phyloP scores from a whole-genome alignment of 1,140 invertebrate genomes.

The Cataglyphis hispanica region DNA sequence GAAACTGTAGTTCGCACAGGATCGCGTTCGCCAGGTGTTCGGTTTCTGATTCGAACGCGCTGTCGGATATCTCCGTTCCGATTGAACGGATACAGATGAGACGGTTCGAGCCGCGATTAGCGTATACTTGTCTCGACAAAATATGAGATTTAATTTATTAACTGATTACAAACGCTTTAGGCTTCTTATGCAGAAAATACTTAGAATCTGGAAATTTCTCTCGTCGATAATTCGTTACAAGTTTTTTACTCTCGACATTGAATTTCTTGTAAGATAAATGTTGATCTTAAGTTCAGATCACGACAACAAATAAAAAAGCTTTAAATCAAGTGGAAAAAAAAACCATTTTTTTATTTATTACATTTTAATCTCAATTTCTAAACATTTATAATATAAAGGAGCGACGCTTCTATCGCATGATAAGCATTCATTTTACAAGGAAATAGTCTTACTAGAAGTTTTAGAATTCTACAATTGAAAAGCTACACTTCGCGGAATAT shows the following conservation, averaged over 20 bases:
- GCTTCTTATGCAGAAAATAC: neutral
- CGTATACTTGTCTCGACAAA: neutral
- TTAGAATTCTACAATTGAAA: conserved; percentile 1
- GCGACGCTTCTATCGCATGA: neutral
- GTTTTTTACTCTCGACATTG: neutral
- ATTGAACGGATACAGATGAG: conserved; percentile 14
- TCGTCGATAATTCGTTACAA: neutral
- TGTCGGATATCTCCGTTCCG: neutral
- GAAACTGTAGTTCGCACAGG: conserved; percentile 30
- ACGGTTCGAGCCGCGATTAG: conserved; percentile 6
- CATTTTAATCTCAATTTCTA: neutral
- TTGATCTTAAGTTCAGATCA: too few species aligned
- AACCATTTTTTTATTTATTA: neutral
- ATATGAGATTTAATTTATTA: conserved; percentile 30
- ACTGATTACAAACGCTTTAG: neutral
- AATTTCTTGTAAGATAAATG: neutral
- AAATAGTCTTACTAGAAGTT: neutral
- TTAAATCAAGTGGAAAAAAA: too few species aligned
- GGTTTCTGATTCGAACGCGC: conserved; percentile 21
- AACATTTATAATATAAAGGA: neutral
- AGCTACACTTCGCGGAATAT: neutral
- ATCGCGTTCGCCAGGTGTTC: conserved; percentile 53
- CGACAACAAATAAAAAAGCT: too few species aligned
- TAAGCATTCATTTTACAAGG: neutral
- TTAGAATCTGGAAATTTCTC: neutral